Evolutionary conservation across 2,797 vertebrate species (phyloP).

Genomic region (Myripristis murdjan): DNA sequence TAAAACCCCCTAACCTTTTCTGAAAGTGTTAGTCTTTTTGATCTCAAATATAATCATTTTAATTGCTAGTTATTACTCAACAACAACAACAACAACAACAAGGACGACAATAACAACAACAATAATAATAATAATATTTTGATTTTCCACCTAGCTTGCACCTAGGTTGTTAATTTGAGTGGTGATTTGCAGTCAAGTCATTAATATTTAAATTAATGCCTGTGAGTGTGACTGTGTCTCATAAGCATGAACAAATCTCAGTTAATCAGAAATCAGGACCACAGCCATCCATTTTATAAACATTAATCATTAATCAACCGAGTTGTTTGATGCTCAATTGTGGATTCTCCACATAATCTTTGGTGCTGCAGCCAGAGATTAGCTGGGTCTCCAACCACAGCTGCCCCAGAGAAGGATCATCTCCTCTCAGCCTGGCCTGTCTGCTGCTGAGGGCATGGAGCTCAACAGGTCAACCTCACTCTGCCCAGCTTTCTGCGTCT

Average conservation of each 20-base stretch:
- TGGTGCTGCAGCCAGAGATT: neutral
- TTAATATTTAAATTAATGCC: neutral
- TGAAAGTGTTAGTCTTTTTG: conserved; percentile 32
- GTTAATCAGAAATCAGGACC: neutral
- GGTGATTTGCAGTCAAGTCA: neutral
- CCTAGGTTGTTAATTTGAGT: too few relatives aligned
- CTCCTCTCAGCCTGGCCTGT: neutral
- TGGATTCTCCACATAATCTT: conserved; percentile 6
- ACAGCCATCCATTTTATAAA: neutral
- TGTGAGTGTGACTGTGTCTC: neutral
- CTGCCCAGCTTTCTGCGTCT: neutral
- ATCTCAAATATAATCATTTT: neutral
- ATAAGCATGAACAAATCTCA: neutral
- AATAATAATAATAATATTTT: neutral
- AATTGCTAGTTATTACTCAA: conserved; percentile 18
- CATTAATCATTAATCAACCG: neutral
- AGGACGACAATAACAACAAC: too few relatives aligned
- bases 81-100: too few relatives aligned
- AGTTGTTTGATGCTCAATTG: neutral
- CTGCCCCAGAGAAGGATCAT: neutral
- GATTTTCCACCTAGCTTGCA: neutral
- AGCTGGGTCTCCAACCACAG: neutral
- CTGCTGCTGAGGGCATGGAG: neutral
- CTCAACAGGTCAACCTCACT: conserved; percentile 42
- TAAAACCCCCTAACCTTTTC: conserved; percentile 32